phyloP scores from a whole-genome alignment of 2,113 vertebrate genomes.

The Trematomus loennbergii region DNA sequence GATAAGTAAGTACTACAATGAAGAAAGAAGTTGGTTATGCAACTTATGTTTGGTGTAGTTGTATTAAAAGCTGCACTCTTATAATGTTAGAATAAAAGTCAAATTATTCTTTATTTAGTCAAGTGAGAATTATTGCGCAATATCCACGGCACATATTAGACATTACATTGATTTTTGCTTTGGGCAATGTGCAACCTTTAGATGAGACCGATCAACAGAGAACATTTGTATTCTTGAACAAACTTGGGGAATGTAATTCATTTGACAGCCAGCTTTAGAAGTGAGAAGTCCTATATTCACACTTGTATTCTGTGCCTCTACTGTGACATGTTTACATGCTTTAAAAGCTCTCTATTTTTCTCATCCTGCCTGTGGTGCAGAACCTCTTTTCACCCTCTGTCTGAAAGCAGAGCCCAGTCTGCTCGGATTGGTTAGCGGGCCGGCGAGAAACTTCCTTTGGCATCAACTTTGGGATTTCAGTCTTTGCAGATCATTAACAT shows the following conservation, averaged over 20 bases:
- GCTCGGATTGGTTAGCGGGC: too few species aligned
- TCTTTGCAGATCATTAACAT: too few species aligned
- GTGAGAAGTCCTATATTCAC: too few species aligned
- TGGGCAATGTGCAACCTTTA: neutral
- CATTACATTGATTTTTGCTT: neutral
- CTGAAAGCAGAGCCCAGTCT: too few species aligned
- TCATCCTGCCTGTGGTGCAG: too few species aligned
- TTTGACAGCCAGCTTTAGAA: neutral
- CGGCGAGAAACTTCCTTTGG: too few species aligned
- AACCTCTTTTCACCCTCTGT: too few species aligned
- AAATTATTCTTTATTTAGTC: neutral
- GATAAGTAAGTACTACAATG: neutral
- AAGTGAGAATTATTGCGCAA: neutral
- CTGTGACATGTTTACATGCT: too few species aligned
- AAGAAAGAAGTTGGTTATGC: neutral
- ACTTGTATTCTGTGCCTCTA: too few species aligned
- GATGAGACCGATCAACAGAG: neutral
- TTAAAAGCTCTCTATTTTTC: too few species aligned
- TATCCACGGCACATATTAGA: neutral
- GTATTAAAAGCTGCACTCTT: neutral
- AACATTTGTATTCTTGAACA: neutral
- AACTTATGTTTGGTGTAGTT: neutral
- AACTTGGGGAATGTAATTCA: neutral
- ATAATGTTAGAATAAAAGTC: neutral
- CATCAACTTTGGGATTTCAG: too few species aligned